phyloP scores from a whole-genome alignment of 1,140 invertebrate species.

The Zaprionus camerounensis region DNA sequence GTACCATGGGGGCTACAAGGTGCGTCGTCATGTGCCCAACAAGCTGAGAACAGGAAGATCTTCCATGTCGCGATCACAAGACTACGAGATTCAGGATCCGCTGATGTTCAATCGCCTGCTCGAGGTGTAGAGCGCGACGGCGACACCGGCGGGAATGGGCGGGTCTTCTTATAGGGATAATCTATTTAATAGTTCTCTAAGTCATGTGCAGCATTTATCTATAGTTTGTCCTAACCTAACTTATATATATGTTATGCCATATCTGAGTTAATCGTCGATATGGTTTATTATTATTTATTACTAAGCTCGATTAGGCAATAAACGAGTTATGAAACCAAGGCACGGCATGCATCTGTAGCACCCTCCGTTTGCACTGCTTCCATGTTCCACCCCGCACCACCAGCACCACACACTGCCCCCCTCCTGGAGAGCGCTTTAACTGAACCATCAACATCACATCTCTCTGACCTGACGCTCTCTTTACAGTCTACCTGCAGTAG shows the following conservation, averaged over 20 bases:
- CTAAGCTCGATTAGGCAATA: slow-evolving; percentile 50
- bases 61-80: slow-evolving; percentile 57
- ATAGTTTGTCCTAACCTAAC: slow-evolving; percentile 55
- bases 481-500: slow-evolving; percentile 77
- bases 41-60: slow-evolving; percentile 7
- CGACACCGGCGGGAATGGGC: slow-evolving; percentile 18
- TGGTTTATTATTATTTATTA: slow-evolving; percentile 28
- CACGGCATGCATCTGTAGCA: slow-evolving; percentile 62
- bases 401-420: background rate
- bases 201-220: slow-evolving; percentile 76
- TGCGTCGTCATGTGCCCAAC: slow-evolving; percentile 63
- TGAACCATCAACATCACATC: slow-evolving; percentile 40
- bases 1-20: slow-evolving; percentile 69
- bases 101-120: slow-evolving; percentile 78
- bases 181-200: slow-evolving; percentile 66
- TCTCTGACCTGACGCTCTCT: slow-evolving; percentile 71
- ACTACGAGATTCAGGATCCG: slow-evolving; percentile 76
- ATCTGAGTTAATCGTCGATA: slow-evolving; percentile 25
- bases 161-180: slow-evolving; percentile 15
- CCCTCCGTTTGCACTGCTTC: slow-evolving; percentile 46
- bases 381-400: slow-evolving; percentile 25
- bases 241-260: slow-evolving; percentile 66
- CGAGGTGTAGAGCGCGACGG: slow-evolving; percentile 48
- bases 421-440: slow-evolving; percentile 13
- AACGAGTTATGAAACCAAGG: slow-evolving; percentile 45